Conservation (phyloP, 1,140 invertebrate genomes). For the Macrobrachium nipponense region DNA sequence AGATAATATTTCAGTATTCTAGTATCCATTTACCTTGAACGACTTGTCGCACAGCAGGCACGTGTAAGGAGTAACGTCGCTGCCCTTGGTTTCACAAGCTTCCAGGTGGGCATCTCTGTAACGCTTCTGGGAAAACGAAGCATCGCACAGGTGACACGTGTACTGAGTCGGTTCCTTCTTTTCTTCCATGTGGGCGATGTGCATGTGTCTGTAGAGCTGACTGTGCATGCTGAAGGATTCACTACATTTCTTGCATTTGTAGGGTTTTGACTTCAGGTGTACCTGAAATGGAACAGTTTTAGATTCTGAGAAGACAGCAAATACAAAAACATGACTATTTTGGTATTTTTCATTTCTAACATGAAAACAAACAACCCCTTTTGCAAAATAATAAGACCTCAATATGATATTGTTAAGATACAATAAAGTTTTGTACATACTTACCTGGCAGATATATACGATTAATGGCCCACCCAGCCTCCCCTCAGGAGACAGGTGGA, state of each 20-base stretch:
- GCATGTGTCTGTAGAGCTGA: conserved; percentile 40
- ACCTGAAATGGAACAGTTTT: conserved; percentile 18
- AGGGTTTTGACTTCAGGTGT: conserved; percentile 45
- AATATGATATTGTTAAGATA: no score
- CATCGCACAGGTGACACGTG: conserved; percentile 32
- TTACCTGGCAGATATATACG: no score
- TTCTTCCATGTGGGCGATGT: conserved; percentile 20
- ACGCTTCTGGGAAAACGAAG: conserved; percentile 42
- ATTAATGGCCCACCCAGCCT: no score
- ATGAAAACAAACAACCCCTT: no score
- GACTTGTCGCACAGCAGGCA: conserved; percentile 40
- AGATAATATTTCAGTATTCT: no score
- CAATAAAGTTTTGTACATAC: no score
- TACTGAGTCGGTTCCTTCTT: not conserved
- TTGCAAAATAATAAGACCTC: no score
- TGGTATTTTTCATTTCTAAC: no score
- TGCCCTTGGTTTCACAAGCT: conserved; percentile 25
- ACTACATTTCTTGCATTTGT: conserved; percentile 42
- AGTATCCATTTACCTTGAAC: conserved; percentile 36
- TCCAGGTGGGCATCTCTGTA: conserved; percentile 42
- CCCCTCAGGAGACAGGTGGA: no score
- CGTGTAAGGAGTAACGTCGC: conserved; percentile 13
- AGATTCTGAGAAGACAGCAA: no score
- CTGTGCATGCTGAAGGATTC: conserved; percentile 36
- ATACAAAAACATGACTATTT: no score